phyloP scores from a whole-genome alignment of 2,888 invertebrate species.

The Hemithea aestivaria region DNA sequence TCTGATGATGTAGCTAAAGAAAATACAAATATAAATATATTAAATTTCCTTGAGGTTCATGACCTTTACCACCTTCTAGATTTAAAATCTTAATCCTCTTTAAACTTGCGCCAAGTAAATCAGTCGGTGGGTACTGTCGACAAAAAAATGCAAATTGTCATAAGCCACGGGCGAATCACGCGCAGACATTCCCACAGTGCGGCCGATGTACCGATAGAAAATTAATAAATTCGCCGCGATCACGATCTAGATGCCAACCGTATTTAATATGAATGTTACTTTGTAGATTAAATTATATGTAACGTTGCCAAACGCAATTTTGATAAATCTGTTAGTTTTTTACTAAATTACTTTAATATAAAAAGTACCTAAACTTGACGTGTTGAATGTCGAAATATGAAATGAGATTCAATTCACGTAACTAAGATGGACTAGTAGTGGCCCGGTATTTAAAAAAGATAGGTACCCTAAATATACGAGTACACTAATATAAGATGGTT shows the following conservation, averaged over 20 bases:
- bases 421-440: too few species aligned
- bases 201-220: slow-evolving; percentile 55
- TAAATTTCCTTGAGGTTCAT: background rate
- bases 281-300: too few species aligned
- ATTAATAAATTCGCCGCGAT: slow-evolving; percentile 23
- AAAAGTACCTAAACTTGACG: too few species aligned
- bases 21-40: background rate
- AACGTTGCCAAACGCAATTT: too few species aligned
- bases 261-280: background rate
- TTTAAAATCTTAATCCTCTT: slow-evolving; percentile 2
- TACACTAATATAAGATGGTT: too few species aligned
- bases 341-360: too few species aligned
- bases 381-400: too few species aligned
- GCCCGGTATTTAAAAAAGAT: too few species aligned
- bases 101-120: slow-evolving; percentile 13
- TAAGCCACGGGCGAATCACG: slow-evolving; percentile 79
- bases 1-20: too few species aligned
- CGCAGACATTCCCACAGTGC: slow-evolving; percentile 77
- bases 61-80: background rate
- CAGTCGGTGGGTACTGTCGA: slow-evolving; percentile 51
- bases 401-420: too few species aligned
- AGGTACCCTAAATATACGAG: too few species aligned
- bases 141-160: slow-evolving; percentile 79
- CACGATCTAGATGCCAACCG: slow-evolving; percentile 11
- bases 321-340: too few species aligned